Evolutionary conservation across 2,888 invertebrate genomes (phyloP).

Genomic region (Acrobasis suavella): DNA sequence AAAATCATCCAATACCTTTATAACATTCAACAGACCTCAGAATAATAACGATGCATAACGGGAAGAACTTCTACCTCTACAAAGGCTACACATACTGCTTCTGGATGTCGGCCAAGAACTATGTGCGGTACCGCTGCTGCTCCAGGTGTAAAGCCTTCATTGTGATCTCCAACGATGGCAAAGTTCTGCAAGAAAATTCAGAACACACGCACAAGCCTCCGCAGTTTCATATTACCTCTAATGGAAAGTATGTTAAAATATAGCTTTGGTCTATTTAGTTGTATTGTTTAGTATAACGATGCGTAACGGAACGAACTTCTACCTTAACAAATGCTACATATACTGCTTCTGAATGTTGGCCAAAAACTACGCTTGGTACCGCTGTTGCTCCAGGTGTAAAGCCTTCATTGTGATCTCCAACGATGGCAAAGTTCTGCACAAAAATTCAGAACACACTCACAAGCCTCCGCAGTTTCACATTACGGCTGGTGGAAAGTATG

Average conservation of each 20-base stretch:
- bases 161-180: slow-evolving; percentile 26
- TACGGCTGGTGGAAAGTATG: slow-evolving; percentile 8
- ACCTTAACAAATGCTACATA: slow-evolving; percentile 34
- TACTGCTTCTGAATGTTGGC: slow-evolving; percentile 35
- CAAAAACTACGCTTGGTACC: slow-evolving; percentile 23
- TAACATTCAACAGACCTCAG: slow-evolving; percentile 29
- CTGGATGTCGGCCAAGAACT: slow-evolving; percentile 26
- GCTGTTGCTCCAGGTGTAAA: slow-evolving; percentile 33
- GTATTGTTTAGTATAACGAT: slow-evolving; percentile 29
- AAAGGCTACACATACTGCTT: slow-evolving; percentile 34
- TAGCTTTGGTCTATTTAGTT: not conserved
- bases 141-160: slow-evolving; percentile 35
- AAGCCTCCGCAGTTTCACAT: slow-evolving; percentile 1
- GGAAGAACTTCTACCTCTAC: slow-evolving; percentile 41
- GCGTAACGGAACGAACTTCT: slow-evolving; percentile 38
- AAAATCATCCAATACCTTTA: not conserved
- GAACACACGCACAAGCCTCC: slow-evolving; percentile 1
- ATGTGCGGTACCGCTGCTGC: slow-evolving; percentile 27
- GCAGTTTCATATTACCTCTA: not conserved
- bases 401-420: slow-evolving; percentile 30
- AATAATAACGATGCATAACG: slow-evolving; percentile 35
- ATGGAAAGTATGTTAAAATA: slow-evolving; percentile 11
- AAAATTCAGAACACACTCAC: not conserved
- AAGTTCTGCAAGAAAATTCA: slow-evolving; percentile 17
- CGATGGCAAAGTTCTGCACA: slow-evolving; percentile 25